A percentile compares a stretch with the other conserved stretches of the same genome.
These are phyloP conservation scores for Numida meleagris DNA, from an alignment of 2,113 vertebrate genomes.

Conservation along the genomic window DNA sequence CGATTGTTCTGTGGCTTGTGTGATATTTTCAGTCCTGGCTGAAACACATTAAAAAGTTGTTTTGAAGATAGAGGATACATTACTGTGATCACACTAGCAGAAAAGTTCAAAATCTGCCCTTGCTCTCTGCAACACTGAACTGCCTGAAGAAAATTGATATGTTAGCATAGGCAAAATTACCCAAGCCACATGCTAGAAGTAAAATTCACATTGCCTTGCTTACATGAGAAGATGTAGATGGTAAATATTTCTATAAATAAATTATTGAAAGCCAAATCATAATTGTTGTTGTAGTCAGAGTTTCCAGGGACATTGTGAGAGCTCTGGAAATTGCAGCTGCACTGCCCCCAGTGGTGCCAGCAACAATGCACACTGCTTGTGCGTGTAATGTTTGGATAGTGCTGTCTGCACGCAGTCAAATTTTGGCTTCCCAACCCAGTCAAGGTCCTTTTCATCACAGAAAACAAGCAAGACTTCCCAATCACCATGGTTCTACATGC, in stretches of 20 bases:
- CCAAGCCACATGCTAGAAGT: background rate
- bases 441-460: background rate
- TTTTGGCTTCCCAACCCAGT: fast-evolving
- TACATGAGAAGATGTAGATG: fast-evolving
- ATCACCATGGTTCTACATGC: background rate
- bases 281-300: background rate
- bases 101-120: constrained; percentile 39
- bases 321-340: background rate
- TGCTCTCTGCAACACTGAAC: constrained; percentile 16
- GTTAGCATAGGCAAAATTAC: constrained; percentile 25
- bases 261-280: background rate
- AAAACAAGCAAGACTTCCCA: background rate
- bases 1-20: constrained; percentile 55
- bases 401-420: background rate
- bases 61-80: constrained; percentile 55
- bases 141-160: constrained; percentile 20
- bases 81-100: constrained; percentile 50
- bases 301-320: background rate
- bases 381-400: background rate
- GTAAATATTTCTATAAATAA: background rate
- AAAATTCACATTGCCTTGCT: background rate
- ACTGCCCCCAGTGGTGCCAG: background rate
- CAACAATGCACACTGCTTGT: background rate
- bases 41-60: constrained; percentile 58
- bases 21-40: constrained; percentile 56